Evolutionary conservation across 2,113 vertebrate genomes (phyloP), one percentile per base, ranked within the genome.

Genomic region (Trogon surrucura): DNA sequence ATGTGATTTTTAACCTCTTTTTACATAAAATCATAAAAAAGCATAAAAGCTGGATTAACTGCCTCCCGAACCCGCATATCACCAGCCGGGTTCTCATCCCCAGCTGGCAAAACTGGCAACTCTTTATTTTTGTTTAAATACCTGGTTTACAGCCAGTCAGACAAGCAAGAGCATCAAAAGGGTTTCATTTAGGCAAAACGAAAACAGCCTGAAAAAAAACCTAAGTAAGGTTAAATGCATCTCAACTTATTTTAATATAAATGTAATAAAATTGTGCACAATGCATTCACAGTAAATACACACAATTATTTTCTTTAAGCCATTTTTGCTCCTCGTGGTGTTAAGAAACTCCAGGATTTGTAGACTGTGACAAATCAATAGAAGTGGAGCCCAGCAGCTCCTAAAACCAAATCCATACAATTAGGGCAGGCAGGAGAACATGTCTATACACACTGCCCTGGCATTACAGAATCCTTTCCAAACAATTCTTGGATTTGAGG

Each of bases 101-200:
- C 98, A 98, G 98, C 98, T 98, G 98, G 97, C 97, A 98, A 97
- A 98, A 97, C 98, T 98, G 98, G 97, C 98, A 98, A 97, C 95
- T 97, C 97, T 97, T 98, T 98, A 98, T 97, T 98, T 98, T 96
- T 98, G 97, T 97, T 98, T 98, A 98, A 98, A 98, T 98, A 98
- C 96, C 97, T 98, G 98, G 97, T 98, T 97, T 97, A 91, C 91
- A 95, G 98, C 98, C 98, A 98, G 96, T 95, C 95, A 97, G 93
- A 97, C 93, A 97, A 97, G 97, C 93, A 97, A 97, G 89, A 96
- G 91, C 93, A 97, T 97, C 85, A 97, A 97, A 97, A 96, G 54
- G 60, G 91, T 96, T 97, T 97, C 92, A 95, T 97, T 98, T 84
- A 97, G 91, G 87, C 96, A 78, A 97, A 96, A 89, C 57, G 73